Base-by-base conservation (phyloP, 2,113 vertebrate species). In the Microtus oregoni region DNA sequence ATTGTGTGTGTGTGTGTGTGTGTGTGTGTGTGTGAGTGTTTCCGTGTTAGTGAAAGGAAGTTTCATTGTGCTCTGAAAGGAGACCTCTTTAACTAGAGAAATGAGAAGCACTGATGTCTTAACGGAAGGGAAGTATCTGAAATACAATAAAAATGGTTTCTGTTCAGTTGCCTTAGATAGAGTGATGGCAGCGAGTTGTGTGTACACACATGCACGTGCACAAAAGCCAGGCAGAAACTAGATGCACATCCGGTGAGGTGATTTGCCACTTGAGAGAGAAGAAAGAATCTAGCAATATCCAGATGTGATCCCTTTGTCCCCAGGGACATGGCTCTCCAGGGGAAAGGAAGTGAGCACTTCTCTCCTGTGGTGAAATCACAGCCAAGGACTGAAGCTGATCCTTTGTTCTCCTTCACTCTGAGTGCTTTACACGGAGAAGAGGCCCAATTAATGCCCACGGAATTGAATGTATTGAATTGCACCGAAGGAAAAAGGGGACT, bases 381-480 rank as follows among this genome's bases (percentile, higher is more conserved):
- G 78, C 67, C 67, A 79, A 89, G 81, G 94, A 81, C 70, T 0
- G 5, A 88, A 41, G 81, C 94, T 90, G 58, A 24, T 88, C 79
- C 94, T 88, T 61, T 88, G 73, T 67, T 65, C 86, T 75, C 50
- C 96, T 95, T 94, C 67, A 92, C 88, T 86, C 81, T 0, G 61
- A 94, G 96, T 35, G 81, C 90, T 91, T 90, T 95, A 92, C 96
- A 86, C 50, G 83, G 77, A 68, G 88, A 78, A 94, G 85, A 91
- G 83, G 90, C 89, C 92, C 95, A 95, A 91, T 97, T 96, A 95
- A 93, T 91, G 95, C 89, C 61, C 7, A 50, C 41, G 61, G 95
- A 96, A 97, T 52, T 89, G 96, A 92, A 91, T 94, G 85, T 91
- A 79, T 52, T 91, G 97, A 92, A 92, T 95, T 73, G 90, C 44